phyloP scores from a whole-genome alignment of 53 echinoderm and acorn worm genomes.

The Echinarachnius parma region DNA sequence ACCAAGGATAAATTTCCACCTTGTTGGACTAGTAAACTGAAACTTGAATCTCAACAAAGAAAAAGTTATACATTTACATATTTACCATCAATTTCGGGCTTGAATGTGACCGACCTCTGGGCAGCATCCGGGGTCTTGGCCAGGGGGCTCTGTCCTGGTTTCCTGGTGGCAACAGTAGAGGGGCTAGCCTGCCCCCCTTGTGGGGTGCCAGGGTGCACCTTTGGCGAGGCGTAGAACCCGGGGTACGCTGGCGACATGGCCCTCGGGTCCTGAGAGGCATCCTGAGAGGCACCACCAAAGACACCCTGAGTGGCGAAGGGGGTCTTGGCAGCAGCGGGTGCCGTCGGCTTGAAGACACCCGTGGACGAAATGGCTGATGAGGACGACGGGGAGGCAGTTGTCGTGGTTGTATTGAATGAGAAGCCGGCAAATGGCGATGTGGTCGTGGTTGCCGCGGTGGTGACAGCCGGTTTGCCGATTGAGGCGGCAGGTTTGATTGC shows the following conservation, averaged over 20 bases:
- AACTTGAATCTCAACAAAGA: too few species aligned
- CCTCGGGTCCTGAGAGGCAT: constrained; percentile 7
- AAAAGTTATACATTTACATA: background rate
- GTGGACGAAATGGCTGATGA: constrained; percentile 1
- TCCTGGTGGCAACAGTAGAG: constrained; percentile 17
- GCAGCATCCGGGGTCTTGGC: constrained; percentile 3
- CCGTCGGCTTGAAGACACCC: constrained; percentile 32
- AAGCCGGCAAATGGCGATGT: constrained; percentile 55
- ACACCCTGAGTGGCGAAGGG: too few species aligned
- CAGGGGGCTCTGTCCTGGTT: constrained; percentile 61
- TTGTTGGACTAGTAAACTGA: too few species aligned
- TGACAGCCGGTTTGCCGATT: constrained; percentile 11
- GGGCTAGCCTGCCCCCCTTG: constrained; percentile 24
- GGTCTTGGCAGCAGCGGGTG: background rate
- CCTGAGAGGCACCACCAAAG: too few species aligned
- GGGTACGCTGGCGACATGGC: constrained; percentile 27
- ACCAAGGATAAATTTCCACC: too few species aligned
- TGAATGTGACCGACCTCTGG: constrained; percentile 32
- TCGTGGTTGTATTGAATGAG: constrained; percentile 37
- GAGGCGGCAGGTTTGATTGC: constrained; percentile 40
- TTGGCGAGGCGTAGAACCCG: constrained; percentile 44
- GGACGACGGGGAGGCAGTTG: background rate
- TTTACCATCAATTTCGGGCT: constrained; percentile 14
- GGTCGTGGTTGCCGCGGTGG: constrained; percentile 26
- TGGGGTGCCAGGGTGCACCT: background rate